Base-by-base conservation (phyloP, 2,113 vertebrate species). In the Tachycineta bicolor region DNA sequence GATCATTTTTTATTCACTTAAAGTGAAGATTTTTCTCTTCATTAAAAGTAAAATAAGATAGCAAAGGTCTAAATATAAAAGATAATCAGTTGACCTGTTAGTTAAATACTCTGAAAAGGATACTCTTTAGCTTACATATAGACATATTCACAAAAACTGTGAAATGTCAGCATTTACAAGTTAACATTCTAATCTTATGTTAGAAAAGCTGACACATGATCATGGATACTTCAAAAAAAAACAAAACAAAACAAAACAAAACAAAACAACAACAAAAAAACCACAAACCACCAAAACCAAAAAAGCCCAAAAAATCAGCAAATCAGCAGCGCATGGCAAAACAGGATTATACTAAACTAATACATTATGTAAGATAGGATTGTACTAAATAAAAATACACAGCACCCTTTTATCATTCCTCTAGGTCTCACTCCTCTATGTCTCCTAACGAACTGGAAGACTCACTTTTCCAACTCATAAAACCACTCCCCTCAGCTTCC, bases 221-320 rank as follows among this genome's bases (percentile, higher is more conserved):
- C 33, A 94, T 5, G 16, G 15, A 60, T 18, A 63, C 1, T 44
- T 39, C 34, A 4, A 31, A 31, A 69, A 60, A 69, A 0, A 8
- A 3, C 9, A 37, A 37, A 37, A 37, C 37, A 37, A 37, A 37
- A 37, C 7, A 7, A 37, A 37, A 37, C 7, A 37, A 7, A 37
- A 37, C 7, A 37, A 37, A 37, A 37, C 37, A 37, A 37, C 7
- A 37, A 37, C 37, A 37, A 37, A 37, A 37, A 37, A 37, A 74
- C 3, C 2, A 33, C 58, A 44, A 58, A 50, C 1, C 0, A 22
- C 14, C 37, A 14, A 37, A 37, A 74, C 3, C 2, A 33, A 65
- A 44, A 58, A 50, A 2, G 0, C 22, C 14, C 37, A 14, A 19
- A 52, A 73, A n/a, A 23, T 11, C 47, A 58, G 14, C 25, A 73